Evolutionary conservation across 2,113 vertebrate species (phyloP), one percentile per base, ranked within the genome.

Genomic region (Triplophysa siluroides): DNA sequence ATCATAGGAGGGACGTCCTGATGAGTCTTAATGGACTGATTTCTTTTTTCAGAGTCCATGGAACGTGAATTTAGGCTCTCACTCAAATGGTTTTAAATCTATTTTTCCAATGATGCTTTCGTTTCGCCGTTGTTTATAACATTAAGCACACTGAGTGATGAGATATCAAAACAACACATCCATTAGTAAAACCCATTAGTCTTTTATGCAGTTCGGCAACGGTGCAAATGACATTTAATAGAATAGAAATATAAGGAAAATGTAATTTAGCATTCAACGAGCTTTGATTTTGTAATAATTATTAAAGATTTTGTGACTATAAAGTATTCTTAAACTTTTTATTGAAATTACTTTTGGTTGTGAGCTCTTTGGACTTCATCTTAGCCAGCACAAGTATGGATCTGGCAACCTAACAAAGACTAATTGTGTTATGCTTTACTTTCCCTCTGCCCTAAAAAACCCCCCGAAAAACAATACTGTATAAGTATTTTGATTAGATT

Each of bases 391-490:
- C 76, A 8, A 23, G 65, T 47, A 68, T 11, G 69, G 26, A 73
- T 66, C 81, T 85, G 88, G 82, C 69, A 1, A 71, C 29, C 24
- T n/a, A 65, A 86, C 83, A 84, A 69, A 2, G n/a, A 63, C 56
- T 86, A 86, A 89, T 88, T 71, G 54, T 85, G 83, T 90, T 79
- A 86, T 62, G 8, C 41, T 69, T 33, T 83, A 78, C 78, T 86
- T 76, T 41, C 72, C 60, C 78, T 43, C 60, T 66, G 21, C 65
- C 74, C 80, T 74, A 81, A 38, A 84, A 64, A 77, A 24, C 24
- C 2, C n/a, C n/a, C n/a, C n/a, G n/a, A n/a, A 24, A 24, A 24
- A 24, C 24, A 24, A 24, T 24, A 24, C 24, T 24, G 24, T 24
- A 2, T 24, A 24, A 1, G 24, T 75, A 61, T 67, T 81, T 62